Evolutionary conservation across 1,140 invertebrate species (phyloP).

Genomic region (Polypedilum vanderplanki): DNA sequence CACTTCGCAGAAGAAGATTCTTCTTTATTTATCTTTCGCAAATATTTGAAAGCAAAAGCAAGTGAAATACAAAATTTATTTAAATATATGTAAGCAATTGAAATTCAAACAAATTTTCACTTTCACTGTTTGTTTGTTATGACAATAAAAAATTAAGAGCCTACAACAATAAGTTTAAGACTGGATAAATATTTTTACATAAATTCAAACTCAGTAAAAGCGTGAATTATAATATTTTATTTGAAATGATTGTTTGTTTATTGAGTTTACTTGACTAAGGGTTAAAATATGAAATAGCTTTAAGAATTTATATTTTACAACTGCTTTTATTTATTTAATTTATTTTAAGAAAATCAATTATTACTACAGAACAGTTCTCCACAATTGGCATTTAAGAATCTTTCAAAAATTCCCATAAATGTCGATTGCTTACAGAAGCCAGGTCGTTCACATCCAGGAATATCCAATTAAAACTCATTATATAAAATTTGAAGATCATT

Average conservation of each 20-base stretch:
- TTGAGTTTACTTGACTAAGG: too few species aligned
- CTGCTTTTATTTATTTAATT: too few species aligned
- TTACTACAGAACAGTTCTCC: background rate
- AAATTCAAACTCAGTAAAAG: background rate
- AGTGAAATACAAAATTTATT: background rate
- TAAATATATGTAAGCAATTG: constrained; percentile 5
- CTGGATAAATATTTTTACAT: constrained; percentile 19
- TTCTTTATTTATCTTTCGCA: constrained; percentile 1
- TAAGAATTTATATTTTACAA: too few species aligned
- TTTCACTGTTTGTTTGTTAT: background rate
- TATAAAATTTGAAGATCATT: background rate
- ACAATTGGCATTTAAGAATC: background rate
- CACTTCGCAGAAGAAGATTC: background rate
- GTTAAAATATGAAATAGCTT: too few species aligned
- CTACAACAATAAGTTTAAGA: background rate
- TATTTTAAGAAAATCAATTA: background rate
- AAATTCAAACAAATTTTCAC: constrained; percentile 9
- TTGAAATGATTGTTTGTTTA: too few species aligned
- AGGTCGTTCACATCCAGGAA: background rate
- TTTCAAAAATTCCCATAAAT: background rate
- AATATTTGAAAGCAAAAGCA: background rate
- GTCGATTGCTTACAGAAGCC: background rate
- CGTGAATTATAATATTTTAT: too few species aligned
- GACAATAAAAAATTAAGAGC: constrained; percentile 13
- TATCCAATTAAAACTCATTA: background rate